Evolutionary conservation across 2,888 invertebrate species (phyloP).

Genomic region (Lottia gigantea): DNA sequence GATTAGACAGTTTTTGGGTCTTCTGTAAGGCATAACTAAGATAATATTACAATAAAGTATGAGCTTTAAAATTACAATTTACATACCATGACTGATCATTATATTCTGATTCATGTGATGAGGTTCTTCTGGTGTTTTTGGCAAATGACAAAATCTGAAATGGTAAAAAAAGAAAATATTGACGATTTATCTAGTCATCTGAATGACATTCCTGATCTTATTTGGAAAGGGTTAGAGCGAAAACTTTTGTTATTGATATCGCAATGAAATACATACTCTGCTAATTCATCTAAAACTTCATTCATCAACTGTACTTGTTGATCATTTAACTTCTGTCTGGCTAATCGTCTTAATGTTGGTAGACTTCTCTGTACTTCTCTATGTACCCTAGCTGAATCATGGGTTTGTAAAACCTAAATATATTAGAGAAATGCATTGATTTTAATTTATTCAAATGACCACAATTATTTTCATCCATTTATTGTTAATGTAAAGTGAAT

Average conservation of each 20-base stretch:
- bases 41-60: too few species aligned
- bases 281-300: conserved; percentile 63
- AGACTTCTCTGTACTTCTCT: conserved; percentile 61
- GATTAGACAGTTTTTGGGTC: too few species aligned
- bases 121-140: conserved; percentile 58
- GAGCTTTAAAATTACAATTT: too few species aligned
- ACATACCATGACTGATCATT: conserved; percentile 66
- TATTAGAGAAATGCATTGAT: not conserved
- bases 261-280: conserved; percentile 51
- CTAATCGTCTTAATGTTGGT: conserved; percentile 58
- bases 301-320: conserved; percentile 64
- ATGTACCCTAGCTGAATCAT: conserved; percentile 64
- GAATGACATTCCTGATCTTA: not conserved
- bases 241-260: too few species aligned
- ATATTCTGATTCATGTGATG: conserved; percentile 69
- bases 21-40: not conserved
- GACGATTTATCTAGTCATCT: not conserved
- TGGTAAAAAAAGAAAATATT: not conserved
- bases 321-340: conserved; percentile 62
- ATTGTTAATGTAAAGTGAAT: too few species aligned
- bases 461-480: not conserved
- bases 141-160: conserved; percentile 60
- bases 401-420: conserved; percentile 61
- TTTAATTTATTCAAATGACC: not conserved
- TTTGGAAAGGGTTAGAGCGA: too few species aligned